These are phyloP conservation scores for Numenius phaeopus DNA, from an alignment of 2,797 vertebrate species.

Conservation along the genomic window DNA sequence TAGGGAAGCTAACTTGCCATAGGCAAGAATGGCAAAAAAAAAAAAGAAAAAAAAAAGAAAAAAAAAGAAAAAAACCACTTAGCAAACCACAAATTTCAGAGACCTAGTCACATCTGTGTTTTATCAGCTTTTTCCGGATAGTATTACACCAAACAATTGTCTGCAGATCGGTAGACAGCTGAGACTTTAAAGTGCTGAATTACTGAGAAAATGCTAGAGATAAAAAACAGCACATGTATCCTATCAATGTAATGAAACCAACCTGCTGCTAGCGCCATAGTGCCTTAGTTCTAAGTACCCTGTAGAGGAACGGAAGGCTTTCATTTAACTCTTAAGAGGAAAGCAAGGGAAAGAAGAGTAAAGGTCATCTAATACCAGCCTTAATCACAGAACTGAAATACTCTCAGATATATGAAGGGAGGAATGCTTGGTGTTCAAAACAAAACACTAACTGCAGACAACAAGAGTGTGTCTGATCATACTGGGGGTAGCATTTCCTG, in stretches of 20 bases:
- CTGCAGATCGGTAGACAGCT: slow-evolving; percentile 95
- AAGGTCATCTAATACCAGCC: slow-evolving; percentile 82
- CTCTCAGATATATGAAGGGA: slow-evolving; percentile 64
- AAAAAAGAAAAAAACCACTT: slow-evolving; percentile 67
- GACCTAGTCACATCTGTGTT: slow-evolving; percentile 96
- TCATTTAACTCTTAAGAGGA: slow-evolving; percentile 85
- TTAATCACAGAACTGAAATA: slow-evolving; percentile 80
- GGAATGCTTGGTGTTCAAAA: slow-evolving; percentile 77
- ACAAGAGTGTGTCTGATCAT: slow-evolving; percentile 69
- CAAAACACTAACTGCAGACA: slow-evolving; percentile 72
- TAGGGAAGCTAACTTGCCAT: slow-evolving; percentile 80
- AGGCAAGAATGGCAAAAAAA: slow-evolving; percentile 69
- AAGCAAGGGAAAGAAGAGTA: slow-evolving; percentile 78
- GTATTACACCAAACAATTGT: slow-evolving; percentile 97
- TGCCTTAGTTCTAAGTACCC: slow-evolving; percentile 78
- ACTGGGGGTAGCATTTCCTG: slow-evolving; percentile 70
- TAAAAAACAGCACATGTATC: slow-evolving; percentile 87
- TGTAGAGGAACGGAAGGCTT: slow-evolving; percentile 82
- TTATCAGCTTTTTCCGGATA: slow-evolving; percentile 97
- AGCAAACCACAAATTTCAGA: slow-evolving; percentile 94
- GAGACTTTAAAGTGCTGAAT: slow-evolving; percentile 93
- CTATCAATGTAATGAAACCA: slow-evolving; percentile 89
- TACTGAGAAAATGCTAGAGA: slow-evolving; percentile 93
- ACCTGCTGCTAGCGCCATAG: slow-evolving; percentile 83
- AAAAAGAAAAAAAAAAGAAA: neutral